Evolutionary conservation across 2,113 vertebrate genomes (phyloP).

Genomic region (Loxodonta africana): DNA sequence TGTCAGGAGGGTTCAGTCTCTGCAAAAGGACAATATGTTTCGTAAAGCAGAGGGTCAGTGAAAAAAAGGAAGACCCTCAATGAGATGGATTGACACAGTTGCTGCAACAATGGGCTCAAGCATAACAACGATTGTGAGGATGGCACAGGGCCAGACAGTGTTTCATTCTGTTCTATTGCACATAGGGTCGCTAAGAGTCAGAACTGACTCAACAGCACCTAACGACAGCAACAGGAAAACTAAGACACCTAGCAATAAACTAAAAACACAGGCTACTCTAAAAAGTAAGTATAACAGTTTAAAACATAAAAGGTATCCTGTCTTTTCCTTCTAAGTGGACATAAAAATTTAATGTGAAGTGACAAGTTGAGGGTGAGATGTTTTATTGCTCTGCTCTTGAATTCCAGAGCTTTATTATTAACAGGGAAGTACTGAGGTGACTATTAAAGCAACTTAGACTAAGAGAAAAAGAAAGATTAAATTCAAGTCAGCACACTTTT

Average conservation of each 20-base stretch:
- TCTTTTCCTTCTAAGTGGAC: not conserved
- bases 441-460: not conserved
- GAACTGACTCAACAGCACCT: too few relatives aligned
- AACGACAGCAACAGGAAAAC: too few relatives aligned
- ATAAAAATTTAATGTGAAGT: not conserved
- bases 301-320: not conserved
- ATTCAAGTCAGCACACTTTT: not conserved
- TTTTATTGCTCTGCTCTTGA: not conserved
- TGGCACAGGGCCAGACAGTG: not conserved
- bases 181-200: not conserved
- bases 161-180: not conserved
- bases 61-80: not conserved
- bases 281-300: not conserved
- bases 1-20: not conserved
- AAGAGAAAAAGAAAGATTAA: not conserved
- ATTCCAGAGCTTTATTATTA: not conserved
- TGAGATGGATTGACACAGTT: not conserved
- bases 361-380: not conserved
- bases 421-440: not conserved
- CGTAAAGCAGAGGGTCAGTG: not conserved
- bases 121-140: not conserved
- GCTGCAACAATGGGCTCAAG: not conserved
- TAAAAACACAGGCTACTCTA: not conserved
- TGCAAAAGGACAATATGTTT: not conserved
- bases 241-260: not conserved